These are phyloP conservation scores for Agonopterix alstromeriana DNA, from an alignment of 2,888 invertebrate species.

Conservation along the genomic window DNA sequence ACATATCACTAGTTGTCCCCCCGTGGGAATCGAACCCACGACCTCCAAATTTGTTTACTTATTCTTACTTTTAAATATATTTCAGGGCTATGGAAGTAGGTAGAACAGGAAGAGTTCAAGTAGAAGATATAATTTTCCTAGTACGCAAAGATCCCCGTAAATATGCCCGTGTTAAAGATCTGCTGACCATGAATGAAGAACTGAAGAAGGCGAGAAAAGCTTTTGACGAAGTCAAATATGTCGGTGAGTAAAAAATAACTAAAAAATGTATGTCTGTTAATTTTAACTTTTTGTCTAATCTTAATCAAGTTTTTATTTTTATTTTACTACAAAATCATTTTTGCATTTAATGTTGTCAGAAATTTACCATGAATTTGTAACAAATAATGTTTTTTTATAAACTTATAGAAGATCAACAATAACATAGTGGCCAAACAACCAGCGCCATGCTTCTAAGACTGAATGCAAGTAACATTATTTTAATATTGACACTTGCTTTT, in stretches of 20 bases:
- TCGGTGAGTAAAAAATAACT: conserved; percentile 77
- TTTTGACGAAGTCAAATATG: conserved; percentile 99
- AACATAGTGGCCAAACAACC: conserved; percentile 50
- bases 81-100: conserved; percentile 97
- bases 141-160: conserved; percentile 97
- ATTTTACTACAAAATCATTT: too few species aligned
- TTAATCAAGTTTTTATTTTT: not conserved
- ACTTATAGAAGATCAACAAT: conserved; percentile 73
- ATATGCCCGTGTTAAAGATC: conserved; percentile 97
- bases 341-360: not conserved
- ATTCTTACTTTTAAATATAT: conserved; percentile 5
- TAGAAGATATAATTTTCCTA: conserved; percentile 97
- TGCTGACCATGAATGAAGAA: conserved; percentile 99
- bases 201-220: conserved; percentile 98
- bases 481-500: conserved; percentile 49
- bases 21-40: too few species aligned
- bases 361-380: conserved; percentile 7
- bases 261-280: not conserved
- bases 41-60: not conserved
- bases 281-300: not conserved
- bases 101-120: conserved; percentile 96
- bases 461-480: conserved; percentile 68
- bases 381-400: conserved; percentile 29
- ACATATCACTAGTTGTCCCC: too few species aligned
- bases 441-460: conserved; percentile 64